Percentiles rank a stretch among this genome's conserved stretches.
Conservation (phyloP, 1,140 invertebrate species). For the Achatina immaculata region DNA sequence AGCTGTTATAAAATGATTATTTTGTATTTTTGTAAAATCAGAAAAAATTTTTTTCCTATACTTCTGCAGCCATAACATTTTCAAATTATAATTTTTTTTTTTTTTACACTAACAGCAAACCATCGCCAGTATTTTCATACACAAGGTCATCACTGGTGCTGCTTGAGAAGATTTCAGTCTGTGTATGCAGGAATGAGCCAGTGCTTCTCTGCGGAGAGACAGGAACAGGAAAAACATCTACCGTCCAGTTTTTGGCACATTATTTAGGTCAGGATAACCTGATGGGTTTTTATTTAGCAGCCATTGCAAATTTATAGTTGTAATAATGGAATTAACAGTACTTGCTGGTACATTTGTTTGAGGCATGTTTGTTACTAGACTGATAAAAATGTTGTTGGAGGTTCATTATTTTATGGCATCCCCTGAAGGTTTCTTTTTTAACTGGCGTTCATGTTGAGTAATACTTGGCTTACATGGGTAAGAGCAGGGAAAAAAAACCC, state of each 20-base stretch:
- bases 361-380: too few relatives aligned
- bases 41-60: too few relatives aligned
- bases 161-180: conserved; percentile 88
- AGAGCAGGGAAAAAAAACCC: too few relatives aligned
- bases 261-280: conserved; percentile 68
- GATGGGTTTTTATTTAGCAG: background rate
- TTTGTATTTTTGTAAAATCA: too few relatives aligned
- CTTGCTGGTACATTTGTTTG: background rate
- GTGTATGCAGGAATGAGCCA: conserved; percentile 87
- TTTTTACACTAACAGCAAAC: conserved; percentile 14
- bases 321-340: background rate
- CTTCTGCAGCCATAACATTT: too few relatives aligned
- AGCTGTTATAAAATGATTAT: too few relatives aligned
- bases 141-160: conserved; percentile 80
- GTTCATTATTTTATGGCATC: too few relatives aligned
- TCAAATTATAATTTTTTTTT: background rate
- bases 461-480: too few relatives aligned
- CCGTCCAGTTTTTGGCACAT: conserved; percentile 91
- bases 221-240: conserved; percentile 98
- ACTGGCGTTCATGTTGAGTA: too few relatives aligned
- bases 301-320: background rate
- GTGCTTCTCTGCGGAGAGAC: conserved; percentile 97
- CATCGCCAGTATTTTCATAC: conserved; percentile 63
- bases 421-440: too few relatives aligned
- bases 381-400: too few relatives aligned